Conservation (phyloP, 1,140 invertebrate genomes). For the Ruditapes philippinarum region DNA sequence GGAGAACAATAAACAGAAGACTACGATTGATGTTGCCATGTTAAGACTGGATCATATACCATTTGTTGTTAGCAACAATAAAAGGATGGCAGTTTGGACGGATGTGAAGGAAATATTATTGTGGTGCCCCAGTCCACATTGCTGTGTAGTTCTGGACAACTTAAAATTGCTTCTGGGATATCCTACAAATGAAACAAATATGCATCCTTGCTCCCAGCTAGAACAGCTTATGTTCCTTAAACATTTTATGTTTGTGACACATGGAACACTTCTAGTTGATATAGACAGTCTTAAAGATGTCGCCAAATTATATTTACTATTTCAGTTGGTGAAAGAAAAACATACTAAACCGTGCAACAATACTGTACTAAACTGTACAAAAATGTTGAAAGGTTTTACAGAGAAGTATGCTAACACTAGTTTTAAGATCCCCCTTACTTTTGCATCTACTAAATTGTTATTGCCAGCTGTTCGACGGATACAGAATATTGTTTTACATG, state of each 20-base stretch:
- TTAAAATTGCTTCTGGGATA: slow-evolving; percentile 20
- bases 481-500: neutral
- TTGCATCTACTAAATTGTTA: neutral
- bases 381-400: neutral
- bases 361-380: neutral
- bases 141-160: slow-evolving; percentile 44
- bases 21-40: slow-evolving; percentile 1
- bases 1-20: neutral
- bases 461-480: slow-evolving; percentile 37
- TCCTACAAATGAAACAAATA: slow-evolving; percentile 3
- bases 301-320: neutral
- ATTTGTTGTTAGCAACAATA: neutral
- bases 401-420: slow-evolving; percentile 43
- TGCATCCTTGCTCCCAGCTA: slow-evolving; percentile 44
- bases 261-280: slow-evolving; percentile 56
- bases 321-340: slow-evolving; percentile 39
- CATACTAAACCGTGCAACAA: neutral
- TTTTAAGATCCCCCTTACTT: slow-evolving; percentile 32
- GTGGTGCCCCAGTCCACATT: slow-evolving; percentile 33
- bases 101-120: slow-evolving; percentile 53
- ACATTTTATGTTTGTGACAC: slow-evolving; percentile 30
- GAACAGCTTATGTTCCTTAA: slow-evolving; percentile 40
- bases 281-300: neutral
- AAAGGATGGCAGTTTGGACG: slow-evolving; percentile 35
- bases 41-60: slow-evolving; percentile 32